Evolutionary conservation across 2,113 vertebrate genomes (phyloP).

Genomic region (Trochalopteron elliotii): DNA sequence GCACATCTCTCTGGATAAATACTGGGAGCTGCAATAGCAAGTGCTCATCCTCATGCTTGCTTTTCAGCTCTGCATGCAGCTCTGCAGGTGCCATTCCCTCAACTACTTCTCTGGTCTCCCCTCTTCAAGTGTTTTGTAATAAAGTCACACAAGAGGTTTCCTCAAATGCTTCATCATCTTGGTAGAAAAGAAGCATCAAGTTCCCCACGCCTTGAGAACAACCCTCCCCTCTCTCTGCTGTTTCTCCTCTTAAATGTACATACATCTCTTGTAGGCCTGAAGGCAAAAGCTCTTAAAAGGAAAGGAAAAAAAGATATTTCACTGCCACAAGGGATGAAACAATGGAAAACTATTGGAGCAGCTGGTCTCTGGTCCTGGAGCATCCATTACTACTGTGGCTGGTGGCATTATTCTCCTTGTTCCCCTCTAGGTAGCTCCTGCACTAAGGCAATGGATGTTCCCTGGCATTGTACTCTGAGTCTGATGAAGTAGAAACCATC

Average conservation of each 20-base stretch:
- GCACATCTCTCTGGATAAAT: neutral
- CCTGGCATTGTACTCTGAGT: neutral
- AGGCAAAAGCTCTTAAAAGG: neutral
- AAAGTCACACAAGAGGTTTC: neutral
- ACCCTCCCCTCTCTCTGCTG: neutral
- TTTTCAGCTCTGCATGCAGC: neutral
- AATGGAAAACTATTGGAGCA: neutral
- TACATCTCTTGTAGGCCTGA: neutral
- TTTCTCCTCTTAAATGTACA: neutral
- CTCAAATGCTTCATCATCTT: neutral
- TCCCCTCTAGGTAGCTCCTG: neutral
- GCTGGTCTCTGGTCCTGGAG: neutral
- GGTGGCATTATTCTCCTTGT: neutral
- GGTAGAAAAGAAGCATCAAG: neutral
- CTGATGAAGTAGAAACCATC: neutral
- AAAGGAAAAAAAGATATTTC: neutral
- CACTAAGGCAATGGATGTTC: neutral
- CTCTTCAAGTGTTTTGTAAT: neutral
- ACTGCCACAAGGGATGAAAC: neutral
- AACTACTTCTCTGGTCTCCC: neutral
- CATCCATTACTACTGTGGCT: neutral
- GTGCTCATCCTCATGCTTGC: accelerated
- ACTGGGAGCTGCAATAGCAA: neutral
- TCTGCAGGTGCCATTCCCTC: neutral
- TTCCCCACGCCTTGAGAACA: neutral